Percentiles rank a stretch among this genome's conserved stretches.
Conservation (phyloP, 1,140 invertebrate species). For the Phthorimaea operculella region DNA sequence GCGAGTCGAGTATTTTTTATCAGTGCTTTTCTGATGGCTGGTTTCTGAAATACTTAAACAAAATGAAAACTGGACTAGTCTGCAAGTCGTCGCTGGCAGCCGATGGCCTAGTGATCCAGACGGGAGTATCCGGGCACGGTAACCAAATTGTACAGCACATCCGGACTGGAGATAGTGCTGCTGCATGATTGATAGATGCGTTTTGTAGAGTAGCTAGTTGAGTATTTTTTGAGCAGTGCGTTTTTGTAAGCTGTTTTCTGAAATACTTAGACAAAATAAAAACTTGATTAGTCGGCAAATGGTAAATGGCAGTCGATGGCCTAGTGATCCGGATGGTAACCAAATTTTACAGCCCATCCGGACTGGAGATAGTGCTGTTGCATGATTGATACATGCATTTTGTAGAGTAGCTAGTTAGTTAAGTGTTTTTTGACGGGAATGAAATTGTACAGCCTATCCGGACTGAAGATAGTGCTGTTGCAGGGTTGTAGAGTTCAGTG, state of each 20-base stretch:
- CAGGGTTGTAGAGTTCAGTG: too few species aligned
- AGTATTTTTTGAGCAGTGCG: too few species aligned
- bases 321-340: slow-evolving; percentile 34
- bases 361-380: slow-evolving; percentile 8
- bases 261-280: too few species aligned
- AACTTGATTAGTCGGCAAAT: slow-evolving; percentile 33
- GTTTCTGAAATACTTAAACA: too few species aligned
- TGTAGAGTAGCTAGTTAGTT: too few species aligned
- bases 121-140: slow-evolving; percentile 13
- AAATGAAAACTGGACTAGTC: slow-evolving; percentile 43
- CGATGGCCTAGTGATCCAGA: slow-evolving; percentile 24
- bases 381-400: background rate
- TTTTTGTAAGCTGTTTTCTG: too few species aligned
- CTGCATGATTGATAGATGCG: background rate
- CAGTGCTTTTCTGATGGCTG: too few species aligned
- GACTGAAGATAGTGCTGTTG: slow-evolving; percentile 8
- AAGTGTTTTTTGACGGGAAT: slow-evolving; percentile 18
- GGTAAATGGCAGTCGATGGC: slow-evolving; percentile 7
- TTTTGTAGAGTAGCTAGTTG: too few species aligned
- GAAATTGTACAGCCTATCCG: slow-evolving; percentile 34
- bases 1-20: too few species aligned
- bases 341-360: slow-evolving; percentile 34
- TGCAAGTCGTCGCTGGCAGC: slow-evolving; percentile 10
- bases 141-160: slow-evolving; percentile 39
- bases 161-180: slow-evolving; percentile 14